Evolutionary conservation across 2,113 vertebrate genomes (phyloP).

Genomic region (Spheniscus mendiculus): DNA sequence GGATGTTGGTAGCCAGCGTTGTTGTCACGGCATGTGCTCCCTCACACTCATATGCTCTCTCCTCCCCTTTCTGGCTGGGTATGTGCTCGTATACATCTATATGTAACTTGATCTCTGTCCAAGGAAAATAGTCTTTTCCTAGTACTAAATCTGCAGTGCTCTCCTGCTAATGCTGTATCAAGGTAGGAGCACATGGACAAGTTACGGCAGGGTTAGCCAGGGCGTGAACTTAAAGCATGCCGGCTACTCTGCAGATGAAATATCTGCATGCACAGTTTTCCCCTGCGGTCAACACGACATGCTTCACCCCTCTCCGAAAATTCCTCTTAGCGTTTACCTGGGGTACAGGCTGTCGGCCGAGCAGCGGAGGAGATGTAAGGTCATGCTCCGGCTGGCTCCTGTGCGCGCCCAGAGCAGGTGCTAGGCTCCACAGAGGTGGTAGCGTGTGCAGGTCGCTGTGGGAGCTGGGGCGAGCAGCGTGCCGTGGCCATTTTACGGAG

Average conservation of each 20-base stretch:
- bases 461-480: not conserved
- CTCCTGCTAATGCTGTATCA: not conserved
- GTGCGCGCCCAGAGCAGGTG: accelerated
- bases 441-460: accelerated
- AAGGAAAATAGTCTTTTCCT: not conserved
- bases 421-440: not conserved
- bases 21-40: not conserved
- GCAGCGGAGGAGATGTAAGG: not conserved
- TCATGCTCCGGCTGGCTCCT: not conserved
- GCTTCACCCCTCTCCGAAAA: not conserved
- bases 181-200: not conserved
- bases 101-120: not conserved
- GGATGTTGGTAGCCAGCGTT: not conserved
- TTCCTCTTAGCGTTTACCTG: not conserved
- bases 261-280: not conserved
- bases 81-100: accelerated
- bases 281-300: accelerated
- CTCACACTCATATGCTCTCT: accelerated
- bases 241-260: not conserved
- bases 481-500: not conserved
- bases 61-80: not conserved
- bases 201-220: accelerated
- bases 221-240: not conserved
- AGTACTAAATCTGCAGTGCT: not conserved
- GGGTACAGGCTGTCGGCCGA: accelerated